phyloP scores from a whole-genome alignment of 2,797 vertebrate species.

The Vespertilio murinus region DNA sequence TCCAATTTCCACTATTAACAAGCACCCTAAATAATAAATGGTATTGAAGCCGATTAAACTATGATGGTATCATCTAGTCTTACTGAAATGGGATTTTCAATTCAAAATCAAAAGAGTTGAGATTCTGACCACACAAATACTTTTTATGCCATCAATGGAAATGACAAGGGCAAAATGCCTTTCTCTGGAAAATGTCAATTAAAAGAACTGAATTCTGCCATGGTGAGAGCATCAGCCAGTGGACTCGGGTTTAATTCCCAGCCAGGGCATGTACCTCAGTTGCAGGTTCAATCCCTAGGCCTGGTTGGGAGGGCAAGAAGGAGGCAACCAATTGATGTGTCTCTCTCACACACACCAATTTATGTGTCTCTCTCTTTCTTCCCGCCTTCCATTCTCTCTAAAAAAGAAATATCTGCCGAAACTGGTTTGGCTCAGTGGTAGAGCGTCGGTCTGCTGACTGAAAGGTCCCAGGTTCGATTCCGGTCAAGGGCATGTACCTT shows the following conservation, averaged over 20 bases:
- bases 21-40: conserved; percentile 19
- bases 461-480: too few relatives aligned
- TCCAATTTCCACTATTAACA: conserved; percentile 28
- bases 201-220: neutral
- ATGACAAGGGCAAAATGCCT: conserved; percentile 1
- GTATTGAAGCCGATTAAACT: neutral
- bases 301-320: too few relatives aligned
- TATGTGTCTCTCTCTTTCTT: too few relatives aligned
- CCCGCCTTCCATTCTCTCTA: too few relatives aligned
- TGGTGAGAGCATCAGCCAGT: neutral
- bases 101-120: conserved; percentile 23
- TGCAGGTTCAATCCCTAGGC: too few relatives aligned
- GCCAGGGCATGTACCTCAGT: too few relatives aligned
- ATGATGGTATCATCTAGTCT: neutral
- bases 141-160: neutral
- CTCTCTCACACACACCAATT: too few relatives aligned
- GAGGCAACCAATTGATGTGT: too few relatives aligned
- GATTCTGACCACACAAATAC: neutral
- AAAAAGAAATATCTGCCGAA: neutral
- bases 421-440: too few relatives aligned
- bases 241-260: too few relatives aligned
- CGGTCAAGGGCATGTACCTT: too few relatives aligned
- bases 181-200: neutral
- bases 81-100: conserved; percentile 25
- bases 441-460: too few relatives aligned